Evolutionary conservation across 2,888 invertebrate species (phyloP), one percentile per base, ranked within the genome.

Genomic region (Neocrepidodera transversa): DNA sequence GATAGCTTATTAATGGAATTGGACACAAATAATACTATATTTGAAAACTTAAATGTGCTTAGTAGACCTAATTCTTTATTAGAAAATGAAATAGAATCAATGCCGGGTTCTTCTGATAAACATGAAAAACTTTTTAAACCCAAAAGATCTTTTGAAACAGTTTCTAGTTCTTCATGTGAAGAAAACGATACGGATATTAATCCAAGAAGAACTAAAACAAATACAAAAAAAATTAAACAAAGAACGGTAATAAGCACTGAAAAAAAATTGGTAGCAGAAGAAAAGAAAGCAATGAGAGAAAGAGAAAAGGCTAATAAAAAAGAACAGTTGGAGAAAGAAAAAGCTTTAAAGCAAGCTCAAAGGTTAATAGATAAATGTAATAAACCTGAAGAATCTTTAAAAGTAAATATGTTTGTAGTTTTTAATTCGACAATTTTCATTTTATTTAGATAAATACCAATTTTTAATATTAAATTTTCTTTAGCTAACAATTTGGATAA

Each of bases 311-410:
- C 13, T 2, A 30, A 40, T 38, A 60, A 43, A 61, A 51, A 40
- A 26, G 10, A 54, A 42, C 53, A 63, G 16, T 45, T 50, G 32
- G 48, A 65, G 55, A 58, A 48, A 30, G 60, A 65, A 56, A 63
- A 60, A 55, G 55, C 49, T 32, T 51, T 43, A 30, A 26, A 48
- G 17, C 30, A 32, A 16, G 48, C 35, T 18, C 38, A 50, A 8
- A 52, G 13, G 17, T 5, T 2, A 4, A 8, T 40, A 28, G 28
- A 42, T n/a, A 52, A 42, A 32, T n/a, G 18, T 7, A 20, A 17
- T 14, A 32, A 52, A 26, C 76, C 75, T 20, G 73, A 73, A 56
- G 72, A 77, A 60, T 74, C 73, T 49, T 61, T 74, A 11, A 76
- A 76, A 64, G 76, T 75, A 65, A 38, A 18, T 50, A n/a, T n/a